Conservation (phyloP, 92 coral and sea anemone genomes). For the Actinernus sp. region DNA sequence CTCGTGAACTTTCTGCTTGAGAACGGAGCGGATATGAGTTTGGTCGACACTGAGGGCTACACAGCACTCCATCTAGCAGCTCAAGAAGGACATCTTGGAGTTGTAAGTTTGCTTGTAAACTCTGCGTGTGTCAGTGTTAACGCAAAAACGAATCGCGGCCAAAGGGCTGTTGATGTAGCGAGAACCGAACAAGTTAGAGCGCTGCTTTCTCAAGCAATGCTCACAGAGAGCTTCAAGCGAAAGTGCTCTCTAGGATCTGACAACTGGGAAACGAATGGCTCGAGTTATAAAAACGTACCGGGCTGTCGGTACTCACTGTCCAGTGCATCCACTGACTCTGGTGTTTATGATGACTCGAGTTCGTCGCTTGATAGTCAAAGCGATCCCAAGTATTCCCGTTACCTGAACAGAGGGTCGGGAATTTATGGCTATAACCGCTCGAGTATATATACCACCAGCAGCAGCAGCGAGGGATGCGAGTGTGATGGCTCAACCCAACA, state of each 20-base stretch:
- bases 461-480: constrained; percentile 8
- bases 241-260: constrained; percentile 53
- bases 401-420: background rate
- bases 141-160: constrained; percentile 78
- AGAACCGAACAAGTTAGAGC: constrained; percentile 72
- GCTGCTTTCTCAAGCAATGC: constrained; percentile 81
- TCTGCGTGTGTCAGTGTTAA: constrained; percentile 95
- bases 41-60: constrained; percentile 76
- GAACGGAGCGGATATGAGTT: constrained; percentile 90
- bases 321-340: constrained; percentile 95
- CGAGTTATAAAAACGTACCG: constrained; percentile 74
- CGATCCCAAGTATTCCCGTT: background rate
- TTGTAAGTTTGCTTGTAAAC: constrained; percentile 85
- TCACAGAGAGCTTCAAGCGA: constrained; percentile 83
- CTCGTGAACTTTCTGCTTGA: constrained; percentile 89
- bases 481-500: background rate
- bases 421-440: background rate
- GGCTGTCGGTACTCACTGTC: constrained; percentile 92
- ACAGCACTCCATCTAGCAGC: constrained; percentile 95
- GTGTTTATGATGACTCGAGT: constrained; percentile 85
- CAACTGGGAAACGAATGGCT: constrained; percentile 59
- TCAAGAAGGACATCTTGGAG: constrained; percentile 73
- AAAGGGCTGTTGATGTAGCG: constrained; percentile 88
- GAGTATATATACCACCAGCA: background rate
- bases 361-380: constrained; percentile 34